Evolutionary conservation across 2,797 vertebrate genomes (phyloP).

Genomic region (Eupleurogrammus muticus): DNA sequence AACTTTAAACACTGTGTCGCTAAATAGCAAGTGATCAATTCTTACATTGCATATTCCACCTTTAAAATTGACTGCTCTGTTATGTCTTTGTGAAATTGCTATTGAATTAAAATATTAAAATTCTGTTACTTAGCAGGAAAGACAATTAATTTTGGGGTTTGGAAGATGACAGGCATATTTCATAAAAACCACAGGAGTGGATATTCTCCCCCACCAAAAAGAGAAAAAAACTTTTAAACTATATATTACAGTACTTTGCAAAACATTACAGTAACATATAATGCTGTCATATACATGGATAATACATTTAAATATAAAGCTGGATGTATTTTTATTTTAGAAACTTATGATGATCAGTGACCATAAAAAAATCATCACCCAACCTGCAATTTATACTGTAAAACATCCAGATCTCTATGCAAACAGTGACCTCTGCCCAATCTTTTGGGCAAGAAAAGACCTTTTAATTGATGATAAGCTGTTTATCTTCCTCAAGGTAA

Average conservation of each 20-base stretch:
- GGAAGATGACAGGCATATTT: not conserved
- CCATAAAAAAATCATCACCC: not conserved
- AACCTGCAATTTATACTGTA: not conserved
- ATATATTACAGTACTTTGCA: not conserved
- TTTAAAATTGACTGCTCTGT: not conserved
- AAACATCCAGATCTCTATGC: not conserved
- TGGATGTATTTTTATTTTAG: not conserved
- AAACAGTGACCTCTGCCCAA: not conserved
- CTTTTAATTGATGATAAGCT: conserved; percentile 3
- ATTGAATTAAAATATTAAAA: too few species aligned
- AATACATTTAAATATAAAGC: not conserved
- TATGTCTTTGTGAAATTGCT: too few species aligned
- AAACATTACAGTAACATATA: not conserved
- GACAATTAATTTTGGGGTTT: not conserved
- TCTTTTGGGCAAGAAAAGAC: not conserved
- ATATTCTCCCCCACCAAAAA: too few species aligned
- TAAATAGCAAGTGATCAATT: too few species aligned
- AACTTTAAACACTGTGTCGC: too few species aligned
- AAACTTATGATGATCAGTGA: not conserved
- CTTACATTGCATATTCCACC: too few species aligned
- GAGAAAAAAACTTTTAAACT: not conserved
- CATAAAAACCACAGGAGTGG: not conserved
- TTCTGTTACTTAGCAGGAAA: not conserved
- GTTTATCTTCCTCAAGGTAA: conserved; percentile 4
- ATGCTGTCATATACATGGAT: not conserved